These are phyloP conservation scores for Oryzias celebensis DNA, from an alignment of 2,113 vertebrate genomes.

Conservation along the genomic window DNA sequence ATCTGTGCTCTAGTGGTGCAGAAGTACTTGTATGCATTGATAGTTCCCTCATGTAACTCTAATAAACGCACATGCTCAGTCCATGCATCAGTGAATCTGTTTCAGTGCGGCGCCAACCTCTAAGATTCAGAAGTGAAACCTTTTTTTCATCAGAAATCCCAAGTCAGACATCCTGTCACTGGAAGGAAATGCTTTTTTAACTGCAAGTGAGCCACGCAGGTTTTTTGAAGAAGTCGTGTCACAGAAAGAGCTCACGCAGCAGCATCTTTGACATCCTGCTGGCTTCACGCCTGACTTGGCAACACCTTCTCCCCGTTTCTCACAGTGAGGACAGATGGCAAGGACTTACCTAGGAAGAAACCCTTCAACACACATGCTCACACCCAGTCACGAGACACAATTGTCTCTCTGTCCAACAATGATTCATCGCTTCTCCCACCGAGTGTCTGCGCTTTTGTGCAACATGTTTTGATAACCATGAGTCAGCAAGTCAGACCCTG, in stretches of 20 bases:
- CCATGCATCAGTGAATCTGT: too few species aligned
- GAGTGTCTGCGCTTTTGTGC: neutral
- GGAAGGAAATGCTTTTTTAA: too few species aligned
- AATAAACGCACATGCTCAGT: too few species aligned
- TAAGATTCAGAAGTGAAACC: too few species aligned
- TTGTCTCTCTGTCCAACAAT: slow-evolving; percentile 43
- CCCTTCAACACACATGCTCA: slow-evolving; percentile 25
- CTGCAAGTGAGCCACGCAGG: neutral
- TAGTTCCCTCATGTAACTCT: too few species aligned
- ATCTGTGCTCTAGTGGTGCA: too few species aligned
- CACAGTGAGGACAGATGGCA: slow-evolving; percentile 71
- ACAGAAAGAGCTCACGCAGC: slow-evolving; percentile 1
- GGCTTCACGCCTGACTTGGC: slow-evolving; percentile 65
- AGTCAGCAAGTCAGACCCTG: slow-evolving; percentile 37
- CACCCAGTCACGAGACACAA: slow-evolving; percentile 9
- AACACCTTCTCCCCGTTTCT: slow-evolving; percentile 35
- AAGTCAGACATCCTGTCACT: too few species aligned
- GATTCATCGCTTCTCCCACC: slow-evolving; percentile 56
- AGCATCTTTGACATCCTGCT: slow-evolving; percentile 18
- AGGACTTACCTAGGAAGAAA: slow-evolving; percentile 66
- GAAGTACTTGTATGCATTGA: too few species aligned
- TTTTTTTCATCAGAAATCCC: too few species aligned
- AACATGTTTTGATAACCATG: slow-evolving; percentile 12
- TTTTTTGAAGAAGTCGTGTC: slow-evolving; percentile 20
- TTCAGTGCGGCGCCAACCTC: too few species aligned